Evolutionary conservation across 2,888 invertebrate genomes (phyloP), one percentile per base, ranked within the genome.

Genomic region (Theodoxus fluviatilis): DNA sequence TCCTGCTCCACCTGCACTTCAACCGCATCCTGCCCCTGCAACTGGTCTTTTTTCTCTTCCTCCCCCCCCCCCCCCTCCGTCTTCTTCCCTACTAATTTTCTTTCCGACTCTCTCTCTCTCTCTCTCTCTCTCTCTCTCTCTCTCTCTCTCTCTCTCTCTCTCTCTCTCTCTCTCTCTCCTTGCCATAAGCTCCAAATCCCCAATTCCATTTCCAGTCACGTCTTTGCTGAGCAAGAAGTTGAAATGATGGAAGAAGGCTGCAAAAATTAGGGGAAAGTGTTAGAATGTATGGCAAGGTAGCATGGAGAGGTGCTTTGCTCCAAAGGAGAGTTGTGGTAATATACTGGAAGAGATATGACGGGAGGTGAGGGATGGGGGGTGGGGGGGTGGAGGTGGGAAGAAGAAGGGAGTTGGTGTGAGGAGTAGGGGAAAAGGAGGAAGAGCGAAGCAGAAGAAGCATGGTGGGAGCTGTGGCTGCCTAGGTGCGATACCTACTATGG

Each of bases 1-100:
- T n/a, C n/a, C n/a, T n/a, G n/a, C n/a, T n/a, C n/a, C n/a, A n/a
- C n/a, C n/a, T n/a, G n/a, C n/a, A n/a, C n/a, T n/a, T n/a, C n/a
- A n/a, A n/a, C n/a, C n/a, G n/a, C n/a, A n/a, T n/a, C n/a, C 22
- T 66, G 28, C 25, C 15, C 66, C 35, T 43, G n/a, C 67, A 28
- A 35, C n/a, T 67, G 57, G 67, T n/a, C 61, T 35, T 70, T 25
- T 67, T 31, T 55, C 28, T 7, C 31, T 9, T 25, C 43, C 52
- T 35, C 25, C 47, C 35, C 28, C 31, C 22, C 55, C 7, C 15
- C 43, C 15, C 43, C 1, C 43, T 3, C 40, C 28, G 57, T 22
- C 28, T 18, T 59, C 15, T 59, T 1, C 43, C 15, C 43, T 4
- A 37, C 22, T 64, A 28, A 52, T 28, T 64, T 25, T 52, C 35